These are phyloP conservation scores for Hyperoplus lanceolatus DNA, from an alignment of 2,797 vertebrate genomes.

Conservation along the genomic window DNA sequence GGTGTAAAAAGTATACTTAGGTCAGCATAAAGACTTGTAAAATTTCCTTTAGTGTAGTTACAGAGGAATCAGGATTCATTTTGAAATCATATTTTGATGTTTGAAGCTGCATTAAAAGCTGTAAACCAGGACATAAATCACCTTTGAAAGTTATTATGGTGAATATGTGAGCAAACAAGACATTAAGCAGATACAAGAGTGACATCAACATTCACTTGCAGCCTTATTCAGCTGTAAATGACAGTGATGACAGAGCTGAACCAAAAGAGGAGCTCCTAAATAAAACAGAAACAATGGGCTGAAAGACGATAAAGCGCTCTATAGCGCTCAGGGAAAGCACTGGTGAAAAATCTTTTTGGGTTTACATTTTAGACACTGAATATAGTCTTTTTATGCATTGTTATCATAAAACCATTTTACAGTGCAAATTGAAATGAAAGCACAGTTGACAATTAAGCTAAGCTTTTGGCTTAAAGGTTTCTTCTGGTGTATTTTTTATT, in stretches of 20 bases:
- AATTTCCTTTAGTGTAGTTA: too few species aligned
- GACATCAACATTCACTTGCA: too few species aligned
- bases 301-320: too few species aligned
- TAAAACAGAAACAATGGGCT: too few species aligned
- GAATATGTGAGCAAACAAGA: background rate
- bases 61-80: background rate
- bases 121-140: too few species aligned
- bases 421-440: background rate
- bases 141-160: background rate
- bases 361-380: background rate
- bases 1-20: background rate
- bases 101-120: background rate
- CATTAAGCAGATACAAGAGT: background rate
- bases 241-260: too few species aligned
- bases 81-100: background rate
- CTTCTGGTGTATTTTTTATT: background rate
- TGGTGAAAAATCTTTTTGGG: too few species aligned
- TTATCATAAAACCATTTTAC: background rate
- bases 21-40: too few species aligned
- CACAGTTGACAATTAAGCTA: background rate
- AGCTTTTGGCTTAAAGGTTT: slow-evolving; percentile 3
- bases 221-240: too few species aligned
- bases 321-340: too few species aligned
- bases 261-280: too few species aligned
- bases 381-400: background rate